Evolutionary conservation across 2,113 vertebrate species (phyloP), one percentile per base, ranked within the genome.

Genomic region (Strix uralensis): DNA sequence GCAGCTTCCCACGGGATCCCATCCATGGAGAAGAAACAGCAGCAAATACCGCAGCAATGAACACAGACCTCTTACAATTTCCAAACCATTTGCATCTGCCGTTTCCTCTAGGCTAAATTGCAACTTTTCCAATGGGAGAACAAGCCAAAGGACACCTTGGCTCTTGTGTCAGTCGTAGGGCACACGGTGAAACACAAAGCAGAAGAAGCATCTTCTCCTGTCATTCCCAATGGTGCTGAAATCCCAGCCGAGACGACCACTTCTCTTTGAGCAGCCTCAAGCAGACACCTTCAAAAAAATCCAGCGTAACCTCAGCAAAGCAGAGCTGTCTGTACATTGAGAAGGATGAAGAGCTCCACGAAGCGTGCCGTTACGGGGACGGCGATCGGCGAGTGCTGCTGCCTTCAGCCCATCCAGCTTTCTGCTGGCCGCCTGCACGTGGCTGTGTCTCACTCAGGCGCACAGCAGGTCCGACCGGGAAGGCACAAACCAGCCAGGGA

Each of bases 311-410:
- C 54, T 42, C 54, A 61, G 58, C 73, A 26, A 32, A 66, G 65
- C 51, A 27, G 51, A 71, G 16, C 44, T 66, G 11, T 7, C 36
- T 2, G 1, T 23, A 25, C 23, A 4, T 3, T 10, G 36, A 17
- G 29, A 58, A 46, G 42, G 27, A 17, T 34, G 34, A 58, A 47
- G 36, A 40, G 44, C 44, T 38, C 14, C 71, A 38, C 1, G 1
- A 38, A 21, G 40, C 3, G 2, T 26, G 62, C 30, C 1, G 12
- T 29, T 22, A 22, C 1, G 4, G 58, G 22, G 55, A 46, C 25
- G 62, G 63, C 1, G 15, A 46, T 9, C 3, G 3, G 22, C 0
- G 9, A 55, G 81, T 2, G 44, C 12, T 6, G 51, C 21, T 2
- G 13, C 55, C 2, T 3, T 38, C 69, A 46, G 54, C 59, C 12